phyloP scores from a whole-genome alignment of 2,888 invertebrate genomes.

The Eumerus sabulonum region DNA sequence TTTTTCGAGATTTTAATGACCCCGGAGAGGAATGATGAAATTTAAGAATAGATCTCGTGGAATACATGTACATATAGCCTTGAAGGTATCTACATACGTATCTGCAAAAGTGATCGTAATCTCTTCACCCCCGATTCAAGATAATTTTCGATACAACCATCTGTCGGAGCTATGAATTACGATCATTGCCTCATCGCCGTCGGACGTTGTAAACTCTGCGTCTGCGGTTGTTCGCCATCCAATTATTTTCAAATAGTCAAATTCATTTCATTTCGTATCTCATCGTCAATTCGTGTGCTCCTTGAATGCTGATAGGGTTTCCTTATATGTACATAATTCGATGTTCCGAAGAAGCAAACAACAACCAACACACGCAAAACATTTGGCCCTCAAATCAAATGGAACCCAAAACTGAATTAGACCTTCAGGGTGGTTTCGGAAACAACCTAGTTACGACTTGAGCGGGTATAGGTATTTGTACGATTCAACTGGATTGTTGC shows the following conservation, averaged over 20 bases:
- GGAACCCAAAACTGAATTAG: conserved; percentile 11
- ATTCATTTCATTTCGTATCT: conserved; percentile 10
- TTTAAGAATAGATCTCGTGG: conserved; percentile 54
- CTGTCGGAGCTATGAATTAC: conserved; percentile 7
- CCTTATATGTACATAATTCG: not conserved
- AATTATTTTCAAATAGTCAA: conserved; percentile 59
- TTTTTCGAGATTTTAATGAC: conserved; percentile 44
- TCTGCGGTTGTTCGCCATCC: conserved; percentile 30
- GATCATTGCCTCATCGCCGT: not conserved
- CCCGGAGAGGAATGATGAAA: conserved; percentile 16
- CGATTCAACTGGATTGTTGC: not conserved
- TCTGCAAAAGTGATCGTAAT: no score
- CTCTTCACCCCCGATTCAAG: no score
- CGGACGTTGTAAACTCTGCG: conserved; percentile 2
- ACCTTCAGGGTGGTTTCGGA: conserved; percentile 45
- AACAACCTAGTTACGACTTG: conserved; percentile 25
- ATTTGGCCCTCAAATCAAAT: conserved; percentile 40
- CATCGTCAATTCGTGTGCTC: conserved; percentile 3
- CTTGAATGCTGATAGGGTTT: conserved; percentile 5
- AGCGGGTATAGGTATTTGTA: no score
- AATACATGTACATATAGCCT: no score
- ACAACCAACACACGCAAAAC: conserved; percentile 19
- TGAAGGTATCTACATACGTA: no score
- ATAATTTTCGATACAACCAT: not conserved
- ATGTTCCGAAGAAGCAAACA: conserved; percentile 4